Evolutionary conservation across 2,113 vertebrate genomes (phyloP).

Genomic region (Ellobius talpinus): DNA sequence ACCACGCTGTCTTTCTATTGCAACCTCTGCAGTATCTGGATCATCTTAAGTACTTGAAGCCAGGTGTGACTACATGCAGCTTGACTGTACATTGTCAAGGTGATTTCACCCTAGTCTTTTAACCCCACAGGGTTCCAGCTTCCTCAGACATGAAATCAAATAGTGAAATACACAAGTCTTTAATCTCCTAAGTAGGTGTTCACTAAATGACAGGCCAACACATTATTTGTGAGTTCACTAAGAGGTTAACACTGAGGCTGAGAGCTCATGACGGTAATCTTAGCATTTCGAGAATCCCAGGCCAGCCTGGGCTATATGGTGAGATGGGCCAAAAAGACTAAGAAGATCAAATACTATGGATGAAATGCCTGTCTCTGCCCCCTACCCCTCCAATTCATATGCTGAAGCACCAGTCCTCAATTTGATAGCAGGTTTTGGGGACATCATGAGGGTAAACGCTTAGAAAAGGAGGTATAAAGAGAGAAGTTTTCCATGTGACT

Average conservation of each 20-base stretch:
- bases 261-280: background rate
- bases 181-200: background rate
- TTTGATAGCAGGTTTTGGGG: background rate
- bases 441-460: background rate
- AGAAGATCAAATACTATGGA: conserved; percentile 18
- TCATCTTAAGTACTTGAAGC: background rate
- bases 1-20: background rate
- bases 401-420: background rate
- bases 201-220: conserved; percentile 15
- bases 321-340: background rate
- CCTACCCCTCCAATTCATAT: background rate
- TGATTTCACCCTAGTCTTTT: background rate
- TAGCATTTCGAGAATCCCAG: background rate
- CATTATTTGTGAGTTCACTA: conserved; percentile 3
- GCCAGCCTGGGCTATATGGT: background rate
- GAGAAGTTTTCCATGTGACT: background rate
- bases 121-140: background rate
- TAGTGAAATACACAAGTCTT: conserved; percentile 17
- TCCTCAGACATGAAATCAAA: conserved; percentile 38
- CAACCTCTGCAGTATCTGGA: background rate
- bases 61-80: background rate
- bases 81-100: background rate
- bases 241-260: background rate
- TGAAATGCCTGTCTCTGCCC: background rate
- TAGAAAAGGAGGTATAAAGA: background rate